Percentiles rank a stretch among this genome's conserved stretches.
Conservation (phyloP, 1,140 invertebrate genomes). For the Agrypnia vestita region DNA sequence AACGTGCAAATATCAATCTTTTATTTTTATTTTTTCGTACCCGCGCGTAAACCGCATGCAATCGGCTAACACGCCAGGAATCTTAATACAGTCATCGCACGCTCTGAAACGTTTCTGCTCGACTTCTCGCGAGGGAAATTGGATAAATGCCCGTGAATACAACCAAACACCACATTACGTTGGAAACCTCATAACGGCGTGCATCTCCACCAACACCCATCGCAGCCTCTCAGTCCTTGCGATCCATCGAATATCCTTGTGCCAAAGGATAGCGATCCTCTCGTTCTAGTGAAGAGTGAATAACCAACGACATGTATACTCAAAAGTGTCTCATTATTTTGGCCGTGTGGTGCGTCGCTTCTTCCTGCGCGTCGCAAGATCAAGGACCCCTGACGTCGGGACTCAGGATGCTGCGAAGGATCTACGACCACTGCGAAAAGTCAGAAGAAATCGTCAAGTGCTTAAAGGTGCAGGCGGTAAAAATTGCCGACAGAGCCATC, state of each 20-base stretch:
- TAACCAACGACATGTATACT: slow-evolving; percentile 22
- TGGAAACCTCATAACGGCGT: slow-evolving; percentile 67
- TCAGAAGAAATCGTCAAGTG: slow-evolving; percentile 78
- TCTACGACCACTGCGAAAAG: slow-evolving; percentile 76
- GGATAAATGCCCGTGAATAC: slow-evolving; percentile 73
- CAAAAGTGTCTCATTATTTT: slow-evolving; percentile 62
- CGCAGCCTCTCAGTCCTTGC: background rate
- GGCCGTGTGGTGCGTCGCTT: slow-evolving; percentile 63
- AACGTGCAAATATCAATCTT: background rate
- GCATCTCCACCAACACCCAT: slow-evolving; percentile 62
- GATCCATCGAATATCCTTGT: slow-evolving; percentile 9
- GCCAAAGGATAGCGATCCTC: slow-evolving; percentile 21
- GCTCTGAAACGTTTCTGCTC: slow-evolving; percentile 72
- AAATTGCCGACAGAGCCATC: slow-evolving; percentile 77
- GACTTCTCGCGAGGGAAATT: slow-evolving; percentile 71
- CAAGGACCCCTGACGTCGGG: slow-evolving; percentile 65
- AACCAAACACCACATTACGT: slow-evolving; percentile 70
- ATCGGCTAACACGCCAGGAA: slow-evolving; percentile 49
- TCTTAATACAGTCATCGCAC: slow-evolving; percentile 69
- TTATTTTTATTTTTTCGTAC: slow-evolving; percentile 1
- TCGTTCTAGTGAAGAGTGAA: background rate
- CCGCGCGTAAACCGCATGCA: slow-evolving; percentile 56
- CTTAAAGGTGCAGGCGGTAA: slow-evolving; percentile 79
- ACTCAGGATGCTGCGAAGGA: slow-evolving; percentile 71
- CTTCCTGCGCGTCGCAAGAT: slow-evolving; percentile 62